These are phyloP conservation scores for Periparus ater DNA, from an alignment of 2,797 vertebrate species.

Conservation along the genomic window DNA sequence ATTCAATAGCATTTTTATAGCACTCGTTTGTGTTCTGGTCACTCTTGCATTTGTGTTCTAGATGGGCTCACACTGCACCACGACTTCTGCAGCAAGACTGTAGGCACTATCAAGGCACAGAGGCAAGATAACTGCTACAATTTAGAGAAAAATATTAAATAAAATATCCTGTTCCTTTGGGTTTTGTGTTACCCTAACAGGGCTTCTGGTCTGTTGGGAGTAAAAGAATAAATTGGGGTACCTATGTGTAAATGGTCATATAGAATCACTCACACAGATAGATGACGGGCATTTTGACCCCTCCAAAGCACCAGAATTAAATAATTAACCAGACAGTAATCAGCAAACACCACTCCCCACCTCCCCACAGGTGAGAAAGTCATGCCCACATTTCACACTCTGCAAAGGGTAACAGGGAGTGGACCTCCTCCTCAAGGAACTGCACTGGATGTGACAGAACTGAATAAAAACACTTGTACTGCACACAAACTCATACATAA, in stretches of 20 bases:
- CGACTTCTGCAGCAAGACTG: background rate
- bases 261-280: background rate
- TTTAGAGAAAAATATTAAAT: background rate
- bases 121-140: background rate
- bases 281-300: background rate
- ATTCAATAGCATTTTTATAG: background rate
- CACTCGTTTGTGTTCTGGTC: background rate
- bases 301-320: background rate
- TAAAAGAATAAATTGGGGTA: background rate
- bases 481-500: slow-evolving; percentile 24
- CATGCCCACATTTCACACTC: background rate
- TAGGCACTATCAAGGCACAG: background rate
- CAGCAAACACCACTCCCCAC: background rate
- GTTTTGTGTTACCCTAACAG: background rate
- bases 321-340: background rate
- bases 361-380: background rate
- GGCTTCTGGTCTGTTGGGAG: background rate
- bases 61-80: background rate
- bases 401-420: background rate
- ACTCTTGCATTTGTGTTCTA: background rate
- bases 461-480: background rate
- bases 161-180: background rate
- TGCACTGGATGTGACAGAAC: background rate
- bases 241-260: background rate
- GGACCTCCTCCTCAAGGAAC: background rate